Conservation (phyloP, 2,113 vertebrate genomes). For the Boleophthalmus pectinirostris region DNA sequence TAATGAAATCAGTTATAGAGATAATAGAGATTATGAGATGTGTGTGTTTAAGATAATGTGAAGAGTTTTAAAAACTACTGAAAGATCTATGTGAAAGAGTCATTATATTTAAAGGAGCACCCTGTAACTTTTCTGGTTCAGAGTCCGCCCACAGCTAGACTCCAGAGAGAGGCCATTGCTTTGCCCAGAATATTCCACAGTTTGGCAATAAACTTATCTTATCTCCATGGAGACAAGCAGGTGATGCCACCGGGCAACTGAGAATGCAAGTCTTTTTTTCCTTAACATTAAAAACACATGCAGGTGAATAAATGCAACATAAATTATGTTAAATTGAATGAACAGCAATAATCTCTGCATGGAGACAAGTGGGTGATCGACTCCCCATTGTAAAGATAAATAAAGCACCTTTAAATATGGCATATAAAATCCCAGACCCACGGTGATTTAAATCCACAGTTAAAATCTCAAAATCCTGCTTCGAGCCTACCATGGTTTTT, state of each 20-base stretch:
- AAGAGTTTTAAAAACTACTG: background rate
- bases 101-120: too few relatives aligned
- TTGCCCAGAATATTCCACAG: background rate
- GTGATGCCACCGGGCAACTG: background rate
- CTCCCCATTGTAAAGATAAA: background rate
- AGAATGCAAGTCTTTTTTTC: too few relatives aligned
- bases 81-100: background rate
- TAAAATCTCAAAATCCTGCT: constrained; percentile 1
- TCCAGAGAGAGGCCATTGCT: background rate
- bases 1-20: background rate
- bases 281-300: too few relatives aligned
- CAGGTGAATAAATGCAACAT: background rate
- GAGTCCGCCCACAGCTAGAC: too few relatives aligned
- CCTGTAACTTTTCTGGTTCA: too few relatives aligned
- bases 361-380: background rate
- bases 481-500: background rate
- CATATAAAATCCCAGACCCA: background rate
- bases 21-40: background rate
- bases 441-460: background rate
- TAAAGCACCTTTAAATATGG: background rate
- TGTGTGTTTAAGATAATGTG: background rate
- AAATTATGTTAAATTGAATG: background rate
- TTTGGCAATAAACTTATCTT: background rate
- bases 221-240: background rate
- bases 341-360: background rate